phyloP scores from a whole-genome alignment of 2,113 vertebrate genomes.

The Poeciliopsis prolifica region DNA sequence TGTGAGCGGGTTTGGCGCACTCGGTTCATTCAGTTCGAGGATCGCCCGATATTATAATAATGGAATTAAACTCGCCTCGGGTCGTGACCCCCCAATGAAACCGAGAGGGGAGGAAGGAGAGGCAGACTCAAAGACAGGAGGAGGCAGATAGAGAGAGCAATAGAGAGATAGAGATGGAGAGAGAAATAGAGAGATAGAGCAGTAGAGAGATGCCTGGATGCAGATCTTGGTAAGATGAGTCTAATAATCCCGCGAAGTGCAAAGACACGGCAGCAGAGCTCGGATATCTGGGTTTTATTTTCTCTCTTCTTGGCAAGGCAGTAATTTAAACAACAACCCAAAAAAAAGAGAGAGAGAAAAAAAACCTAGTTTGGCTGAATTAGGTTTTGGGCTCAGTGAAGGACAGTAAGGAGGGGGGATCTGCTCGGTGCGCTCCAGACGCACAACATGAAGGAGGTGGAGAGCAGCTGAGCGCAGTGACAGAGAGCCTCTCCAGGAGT shows the following conservation, averaged over 20 bases:
- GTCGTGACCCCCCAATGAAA: constrained; percentile 60
- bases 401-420: not conserved
- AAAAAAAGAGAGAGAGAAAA: too few species aligned
- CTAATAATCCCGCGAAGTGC: constrained; percentile 55
- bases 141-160: constrained; percentile 13
- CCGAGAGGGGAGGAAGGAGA: constrained; percentile 8
- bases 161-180: constrained; percentile 7
- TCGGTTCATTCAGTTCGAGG: not conserved
- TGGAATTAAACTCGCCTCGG: constrained; percentile 54
- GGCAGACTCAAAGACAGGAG: constrained; percentile 1
- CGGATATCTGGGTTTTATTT: constrained; percentile 51
- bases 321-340: constrained; percentile 1
- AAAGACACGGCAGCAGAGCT: constrained; percentile 13
- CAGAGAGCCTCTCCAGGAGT: constrained; percentile 21
- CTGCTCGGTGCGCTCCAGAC: constrained; percentile 13
- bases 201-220: not conserved
- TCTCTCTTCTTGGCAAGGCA: constrained; percentile 18
- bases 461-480: constrained; percentile 28
- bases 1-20: constrained; percentile 11
- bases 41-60: constrained; percentile 32
- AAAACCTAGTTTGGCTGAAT: constrained; percentile 10
- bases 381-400: too few species aligned
- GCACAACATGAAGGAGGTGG: constrained; percentile 32
- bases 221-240: constrained; percentile 30
- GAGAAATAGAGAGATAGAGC: not conserved